Conservation (phyloP, 2,797 vertebrate genomes). For the Chaetophractus vellerosus region DNA sequence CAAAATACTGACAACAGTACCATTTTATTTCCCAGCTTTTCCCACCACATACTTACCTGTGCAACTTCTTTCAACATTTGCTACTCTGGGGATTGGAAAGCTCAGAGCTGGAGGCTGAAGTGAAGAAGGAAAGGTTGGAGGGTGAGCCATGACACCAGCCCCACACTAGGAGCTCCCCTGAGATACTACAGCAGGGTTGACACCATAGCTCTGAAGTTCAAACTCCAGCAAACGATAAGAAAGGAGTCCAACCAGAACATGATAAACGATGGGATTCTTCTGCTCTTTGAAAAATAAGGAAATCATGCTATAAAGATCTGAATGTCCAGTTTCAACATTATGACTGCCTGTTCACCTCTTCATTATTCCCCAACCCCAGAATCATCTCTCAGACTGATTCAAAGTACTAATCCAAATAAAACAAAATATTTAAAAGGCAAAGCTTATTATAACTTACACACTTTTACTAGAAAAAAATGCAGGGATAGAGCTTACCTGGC, state of each 20-base stretch:
- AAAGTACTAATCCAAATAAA: slow-evolving; percentile 44
- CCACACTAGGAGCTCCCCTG: slow-evolving; percentile 83
- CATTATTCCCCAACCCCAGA: slow-evolving; percentile 73
- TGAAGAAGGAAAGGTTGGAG: slow-evolving; percentile 85
- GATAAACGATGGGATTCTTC: slow-evolving; percentile 82
- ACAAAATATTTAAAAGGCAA: neutral
- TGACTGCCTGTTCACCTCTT: slow-evolving; percentile 78
- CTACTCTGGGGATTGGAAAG: slow-evolving; percentile 85
- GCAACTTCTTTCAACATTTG: slow-evolving; percentile 87
- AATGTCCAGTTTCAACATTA: slow-evolving; percentile 79
- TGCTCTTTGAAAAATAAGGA: slow-evolving; percentile 85
- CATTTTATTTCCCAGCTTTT: slow-evolving; percentile 54
- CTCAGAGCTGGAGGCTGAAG: slow-evolving; percentile 85
- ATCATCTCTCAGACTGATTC: slow-evolving; percentile 56
- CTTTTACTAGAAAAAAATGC: slow-evolving; percentile 62
- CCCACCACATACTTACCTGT: slow-evolving; percentile 81
- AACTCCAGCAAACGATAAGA: slow-evolving; percentile 83
- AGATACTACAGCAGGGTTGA: slow-evolving; percentile 83
- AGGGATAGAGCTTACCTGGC: slow-evolving; percentile 69
- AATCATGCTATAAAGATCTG: slow-evolving; percentile 82
- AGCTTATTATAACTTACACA: slow-evolving; percentile 36
- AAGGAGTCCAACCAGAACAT: slow-evolving; percentile 84
- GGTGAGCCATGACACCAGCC: slow-evolving; percentile 83
- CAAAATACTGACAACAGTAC: slow-evolving; percentile 62
- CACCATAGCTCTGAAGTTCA: slow-evolving; percentile 84